phyloP scores from a whole-genome alignment of 2,113 vertebrate genomes.

The Silurus asotus region DNA sequence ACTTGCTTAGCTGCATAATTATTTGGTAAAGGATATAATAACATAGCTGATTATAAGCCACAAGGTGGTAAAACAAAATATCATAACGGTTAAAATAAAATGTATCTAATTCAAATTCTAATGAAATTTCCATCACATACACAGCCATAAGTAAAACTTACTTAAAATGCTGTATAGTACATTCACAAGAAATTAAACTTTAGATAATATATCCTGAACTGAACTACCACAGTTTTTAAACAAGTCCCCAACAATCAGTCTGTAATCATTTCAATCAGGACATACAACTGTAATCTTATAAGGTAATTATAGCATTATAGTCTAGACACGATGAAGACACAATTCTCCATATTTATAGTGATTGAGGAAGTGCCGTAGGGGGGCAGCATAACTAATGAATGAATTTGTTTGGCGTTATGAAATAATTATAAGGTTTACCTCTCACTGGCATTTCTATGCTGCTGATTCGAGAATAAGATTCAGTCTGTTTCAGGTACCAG shows the following conservation, averaged over 20 bases:
- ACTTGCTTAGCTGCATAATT: neutral
- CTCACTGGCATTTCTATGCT: neutral
- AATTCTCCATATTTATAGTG: constrained; percentile 6
- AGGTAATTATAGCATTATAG: constrained; percentile 15
- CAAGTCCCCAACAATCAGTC: neutral
- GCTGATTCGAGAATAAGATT: neutral
- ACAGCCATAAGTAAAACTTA: no score
- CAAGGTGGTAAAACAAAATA: neutral
- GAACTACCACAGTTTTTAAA: neutral
- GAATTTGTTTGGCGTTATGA: constrained; percentile 23
- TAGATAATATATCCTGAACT: neutral
- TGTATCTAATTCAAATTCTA: no score
- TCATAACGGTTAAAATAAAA: no score
- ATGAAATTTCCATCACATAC: no score
- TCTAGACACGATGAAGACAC: constrained; percentile 16
- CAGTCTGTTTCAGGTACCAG: neutral
- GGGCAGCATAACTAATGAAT: constrained; percentile 27
- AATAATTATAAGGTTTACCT: constrained; percentile 20
- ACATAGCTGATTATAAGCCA: neutral
- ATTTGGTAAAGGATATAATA: constrained; percentile 15
- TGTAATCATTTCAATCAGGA: constrained; percentile 15
- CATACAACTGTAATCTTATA: neutral
- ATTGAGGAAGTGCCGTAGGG: constrained; percentile 8
- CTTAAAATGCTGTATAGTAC: neutral
- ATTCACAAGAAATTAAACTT: neutral